Base-by-base conservation (phyloP, 2,888 invertebrate genomes). In the Geotrupes spiniger region DNA sequence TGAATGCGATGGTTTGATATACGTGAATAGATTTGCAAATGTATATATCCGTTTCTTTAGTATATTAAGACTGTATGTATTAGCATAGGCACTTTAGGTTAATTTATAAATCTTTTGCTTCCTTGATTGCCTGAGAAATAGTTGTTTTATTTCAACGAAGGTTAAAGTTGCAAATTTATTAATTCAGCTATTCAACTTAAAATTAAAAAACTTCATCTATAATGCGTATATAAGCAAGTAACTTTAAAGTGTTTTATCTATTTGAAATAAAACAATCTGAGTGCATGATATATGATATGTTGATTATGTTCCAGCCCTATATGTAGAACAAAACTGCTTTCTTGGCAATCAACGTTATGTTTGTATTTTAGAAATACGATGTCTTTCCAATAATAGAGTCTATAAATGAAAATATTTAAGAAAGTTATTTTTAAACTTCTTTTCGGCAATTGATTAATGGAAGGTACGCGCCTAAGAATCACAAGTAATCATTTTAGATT, bases 51-150 rank as follows among this genome's bases (percentile, higher is more conserved):
- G 55, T 54, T 59, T 52, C 52, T 51, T 56, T 61, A 61, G 58
- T 54, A 59, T 56, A 53, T 58, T 58, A 61, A 56, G 63, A 63
- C 62, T 63, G 62, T 60, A 60, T 60, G 54, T 63, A 63, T 57
- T 56, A 57, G 49, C 21, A 43, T 52, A 54, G 48, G 47, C 52
- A 42, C 46, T 11, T 51, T 49, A 49, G 53, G 39, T 46, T 51
- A 46, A n/a, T 52, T 51, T 50, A 52, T 54, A 44, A 49, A 46
- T 49, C 36, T 37, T 9, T 37, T 31, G 48, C 45, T 53, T 49
- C 51, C 51, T 52, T 39, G 38, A 46, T 53, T 55, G 51, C 48
- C 53, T 56, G 42, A 43, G 42, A 53, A 10, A 27, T 40, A 11
- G 15, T 40, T 40, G 40, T 40, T 40, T 40, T 40, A 40, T 40